Percentiles rank a stretch among this genome's conserved stretches.
Evolutionary conservation across 2,888 invertebrate genomes (phyloP).

Genomic region (Thymelicus lineola): DNA sequence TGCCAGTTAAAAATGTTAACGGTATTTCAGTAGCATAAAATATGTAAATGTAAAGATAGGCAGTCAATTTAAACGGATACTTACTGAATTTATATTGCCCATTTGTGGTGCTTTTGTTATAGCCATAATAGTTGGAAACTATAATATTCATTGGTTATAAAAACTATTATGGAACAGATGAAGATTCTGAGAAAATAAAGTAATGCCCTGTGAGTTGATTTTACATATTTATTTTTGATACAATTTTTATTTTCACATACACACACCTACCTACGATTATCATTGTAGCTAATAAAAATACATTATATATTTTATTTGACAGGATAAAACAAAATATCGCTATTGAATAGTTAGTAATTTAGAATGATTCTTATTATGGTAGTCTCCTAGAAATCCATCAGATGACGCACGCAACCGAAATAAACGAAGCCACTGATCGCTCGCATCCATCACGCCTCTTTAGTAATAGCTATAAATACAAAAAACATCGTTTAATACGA

Average conservation of each 20-base stretch:
- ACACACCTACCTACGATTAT: too few relatives aligned
- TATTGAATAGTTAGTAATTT: constrained; percentile 4
- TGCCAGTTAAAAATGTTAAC: constrained; percentile 23
- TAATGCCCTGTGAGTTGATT: too few relatives aligned
- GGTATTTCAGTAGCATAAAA: constrained; percentile 5
- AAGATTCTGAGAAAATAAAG: too few relatives aligned
- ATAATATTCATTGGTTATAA: too few relatives aligned
- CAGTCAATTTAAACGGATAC: constrained; percentile 1
- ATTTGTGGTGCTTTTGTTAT: neutral
- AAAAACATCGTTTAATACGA: constrained; percentile 28
- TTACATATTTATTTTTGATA: too few relatives aligned
- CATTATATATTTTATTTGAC: too few relatives aligned
- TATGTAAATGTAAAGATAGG: constrained; percentile 5
- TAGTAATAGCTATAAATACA: constrained; percentile 31
- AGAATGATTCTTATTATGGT: constrained; percentile 9
- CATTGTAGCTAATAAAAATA: too few relatives aligned
- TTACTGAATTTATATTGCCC: neutral
- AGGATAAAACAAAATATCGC: neutral
- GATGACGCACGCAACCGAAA: constrained; percentile 35
- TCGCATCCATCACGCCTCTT: constrained; percentile 31
- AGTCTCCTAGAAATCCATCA: constrained; percentile 4
- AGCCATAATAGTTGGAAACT: too few relatives aligned
- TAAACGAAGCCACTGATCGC: constrained; percentile 25
- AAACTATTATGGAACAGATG: too few relatives aligned
- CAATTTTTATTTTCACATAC: too few relatives aligned